phyloP scores from a whole-genome alignment of 2,113 vertebrate genomes.

The Pachypanchax playfairii region DNA sequence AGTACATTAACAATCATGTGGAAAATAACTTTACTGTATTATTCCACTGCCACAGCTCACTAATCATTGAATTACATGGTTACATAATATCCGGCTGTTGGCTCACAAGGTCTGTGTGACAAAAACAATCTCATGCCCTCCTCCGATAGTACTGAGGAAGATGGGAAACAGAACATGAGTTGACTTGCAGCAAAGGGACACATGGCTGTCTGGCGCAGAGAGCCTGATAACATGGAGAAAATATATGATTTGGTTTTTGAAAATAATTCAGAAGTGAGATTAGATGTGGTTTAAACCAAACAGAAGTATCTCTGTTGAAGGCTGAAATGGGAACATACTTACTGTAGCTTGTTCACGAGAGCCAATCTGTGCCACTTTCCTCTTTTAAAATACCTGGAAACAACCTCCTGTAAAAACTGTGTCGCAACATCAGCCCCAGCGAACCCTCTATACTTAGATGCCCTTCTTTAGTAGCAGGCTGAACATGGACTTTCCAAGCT shows the following conservation, averaged over 20 bases:
- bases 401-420: constrained; percentile 50
- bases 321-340: not conserved
- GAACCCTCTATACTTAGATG: constrained; percentile 53
- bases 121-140: constrained; percentile 47
- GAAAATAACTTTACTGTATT: constrained; percentile 39
- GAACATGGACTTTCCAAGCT: constrained; percentile 56
- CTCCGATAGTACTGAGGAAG: constrained; percentile 41
- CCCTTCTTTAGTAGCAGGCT: constrained; percentile 39
- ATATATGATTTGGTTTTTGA: not conserved
- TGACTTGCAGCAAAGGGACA: constrained; percentile 3
- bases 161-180: constrained; percentile 30
- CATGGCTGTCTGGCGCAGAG: not conserved
- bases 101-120: constrained; percentile 57
- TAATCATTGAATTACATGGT: constrained; percentile 58
- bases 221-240: not conserved
- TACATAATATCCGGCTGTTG: constrained; percentile 48
- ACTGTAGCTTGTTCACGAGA: not conserved
- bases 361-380: constrained; percentile 14
- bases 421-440: constrained; percentile 57
- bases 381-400: constrained; percentile 27
- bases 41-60: constrained; percentile 25
- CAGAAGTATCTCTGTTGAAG: not conserved
- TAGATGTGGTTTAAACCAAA: not conserved
- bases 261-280: constrained; percentile 1
- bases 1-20: constrained; percentile 4